phyloP scores from a whole-genome alignment of 2,888 invertebrate species.

The Tolmerus cingulatus region DNA sequence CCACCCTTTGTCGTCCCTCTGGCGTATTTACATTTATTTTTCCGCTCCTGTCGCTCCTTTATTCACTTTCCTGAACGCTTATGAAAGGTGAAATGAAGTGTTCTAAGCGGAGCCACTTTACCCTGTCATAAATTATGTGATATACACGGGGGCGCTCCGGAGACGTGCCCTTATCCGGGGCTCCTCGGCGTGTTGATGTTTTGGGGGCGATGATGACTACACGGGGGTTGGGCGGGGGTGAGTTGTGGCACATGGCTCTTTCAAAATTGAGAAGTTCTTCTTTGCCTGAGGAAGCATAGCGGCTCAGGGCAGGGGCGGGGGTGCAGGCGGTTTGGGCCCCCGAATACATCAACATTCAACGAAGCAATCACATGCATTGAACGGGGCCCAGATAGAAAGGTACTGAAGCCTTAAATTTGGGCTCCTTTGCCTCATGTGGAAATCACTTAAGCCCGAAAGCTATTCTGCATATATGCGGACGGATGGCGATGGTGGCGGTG shows the following conservation, averaged over 20 bases:
- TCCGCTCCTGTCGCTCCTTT: slow-evolving; percentile 38
- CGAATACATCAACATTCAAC: slow-evolving; percentile 41
- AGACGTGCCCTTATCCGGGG: slow-evolving; percentile 26
- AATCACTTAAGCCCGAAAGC: slow-evolving; percentile 41
- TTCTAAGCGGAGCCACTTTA: slow-evolving; percentile 41
- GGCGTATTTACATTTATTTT: slow-evolving; percentile 40
- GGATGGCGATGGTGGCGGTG: slow-evolving; percentile 15
- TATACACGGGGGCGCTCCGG: slow-evolving; percentile 7
- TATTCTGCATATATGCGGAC: slow-evolving; percentile 37
- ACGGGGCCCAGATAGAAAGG: slow-evolving; percentile 29
- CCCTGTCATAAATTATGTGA: slow-evolving; percentile 42
- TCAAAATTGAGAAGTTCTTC: slow-evolving; percentile 29
- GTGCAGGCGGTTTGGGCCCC: neutral
- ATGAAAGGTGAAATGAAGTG: slow-evolving; percentile 42
- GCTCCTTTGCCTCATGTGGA: slow-evolving; percentile 34
- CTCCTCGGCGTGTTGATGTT: neutral
- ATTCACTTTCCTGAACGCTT: slow-evolving; percentile 30
- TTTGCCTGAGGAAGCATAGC: neutral
- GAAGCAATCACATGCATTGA: slow-evolving; percentile 38
- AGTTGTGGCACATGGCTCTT: neutral
- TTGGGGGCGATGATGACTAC: slow-evolving; percentile 7
- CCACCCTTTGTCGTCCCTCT: slow-evolving; percentile 3
- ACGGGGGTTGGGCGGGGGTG: neutral
- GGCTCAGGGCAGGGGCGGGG: neutral
- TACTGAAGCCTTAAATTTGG: slow-evolving; percentile 38